phyloP scores from a whole-genome alignment of 2,888 invertebrate species.

The Fabriciana adippe region DNA sequence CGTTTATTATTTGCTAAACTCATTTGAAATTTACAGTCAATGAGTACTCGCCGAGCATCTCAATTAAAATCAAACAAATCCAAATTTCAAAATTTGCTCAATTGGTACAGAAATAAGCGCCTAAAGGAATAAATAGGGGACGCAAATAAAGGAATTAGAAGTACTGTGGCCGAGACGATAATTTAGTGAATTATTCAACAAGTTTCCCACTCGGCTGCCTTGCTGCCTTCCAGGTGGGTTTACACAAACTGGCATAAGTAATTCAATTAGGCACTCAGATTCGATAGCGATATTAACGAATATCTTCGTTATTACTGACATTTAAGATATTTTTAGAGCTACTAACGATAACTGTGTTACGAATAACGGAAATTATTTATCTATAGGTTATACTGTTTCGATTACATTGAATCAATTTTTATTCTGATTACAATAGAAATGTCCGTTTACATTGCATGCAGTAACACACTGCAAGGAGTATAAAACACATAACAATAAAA shows the following conservation, averaged over 20 bases:
- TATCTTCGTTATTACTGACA: constrained; percentile 2
- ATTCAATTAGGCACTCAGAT: constrained; percentile 34
- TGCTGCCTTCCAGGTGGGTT: constrained; percentile 33
- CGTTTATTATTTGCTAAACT: not conserved
- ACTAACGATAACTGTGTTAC: too few species aligned
- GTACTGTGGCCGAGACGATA: constrained; percentile 32
- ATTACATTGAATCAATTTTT: too few species aligned
- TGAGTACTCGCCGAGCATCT: constrained; percentile 9
- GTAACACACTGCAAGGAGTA: too few species aligned
- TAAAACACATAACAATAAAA: too few species aligned
- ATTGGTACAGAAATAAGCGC: constrained; percentile 29
- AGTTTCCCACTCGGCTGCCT: constrained; percentile 33
- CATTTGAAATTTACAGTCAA: not conserved
- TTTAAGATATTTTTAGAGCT: too few species aligned
- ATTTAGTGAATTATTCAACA: constrained; percentile 38
- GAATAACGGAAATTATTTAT: too few species aligned
- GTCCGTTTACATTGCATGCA: too few species aligned
- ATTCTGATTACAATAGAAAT: too few species aligned
- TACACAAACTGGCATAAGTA: constrained; percentile 35
- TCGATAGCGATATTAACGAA: constrained; percentile 29
- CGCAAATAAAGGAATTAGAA: constrained; percentile 38
- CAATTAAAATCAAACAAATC: constrained; percentile 27
- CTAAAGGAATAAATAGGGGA: constrained; percentile 26
- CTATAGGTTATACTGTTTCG: too few species aligned
- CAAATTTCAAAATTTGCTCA: constrained; percentile 23